phyloP scores from a whole-genome alignment of 1,140 invertebrate genomes.

The Heliconius eleuchia region DNA sequence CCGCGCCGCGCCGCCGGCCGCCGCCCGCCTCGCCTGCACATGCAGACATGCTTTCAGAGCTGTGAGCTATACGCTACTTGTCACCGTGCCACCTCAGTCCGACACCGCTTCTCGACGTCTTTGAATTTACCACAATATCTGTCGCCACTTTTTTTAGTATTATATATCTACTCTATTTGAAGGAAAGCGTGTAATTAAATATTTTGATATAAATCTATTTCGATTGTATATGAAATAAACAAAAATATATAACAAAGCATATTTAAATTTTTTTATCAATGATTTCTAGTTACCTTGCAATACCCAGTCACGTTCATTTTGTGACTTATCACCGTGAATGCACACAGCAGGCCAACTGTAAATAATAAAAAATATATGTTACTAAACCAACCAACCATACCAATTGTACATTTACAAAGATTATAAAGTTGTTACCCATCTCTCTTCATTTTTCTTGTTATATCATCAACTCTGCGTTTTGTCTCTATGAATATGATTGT shows the following conservation, averaged over 20 bases:
- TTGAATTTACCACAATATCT: slow-evolving; percentile 21
- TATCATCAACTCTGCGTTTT: slow-evolving; percentile 94
- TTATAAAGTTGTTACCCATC: slow-evolving; percentile 83
- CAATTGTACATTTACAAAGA: neutral
- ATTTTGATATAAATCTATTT: slow-evolving; percentile 27
- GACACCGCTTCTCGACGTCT: slow-evolving; percentile 68
- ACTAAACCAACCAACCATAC: too few relatives aligned
- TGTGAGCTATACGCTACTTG: slow-evolving; percentile 40
- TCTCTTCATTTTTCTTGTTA: slow-evolving; percentile 92
- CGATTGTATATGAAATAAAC: slow-evolving; percentile 41
- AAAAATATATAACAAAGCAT: slow-evolving; percentile 39
- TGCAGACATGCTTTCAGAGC: slow-evolving; percentile 64
- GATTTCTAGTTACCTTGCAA: slow-evolving; percentile 85
- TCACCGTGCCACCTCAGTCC: slow-evolving; percentile 54
- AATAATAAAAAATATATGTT: slow-evolving; percentile 29
- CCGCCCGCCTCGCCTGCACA: slow-evolving; percentile 74
- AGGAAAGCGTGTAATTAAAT: slow-evolving; percentile 30
- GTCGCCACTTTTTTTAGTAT: slow-evolving; percentile 27
- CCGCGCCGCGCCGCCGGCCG: slow-evolving; percentile 59
- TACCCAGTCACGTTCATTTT: slow-evolving; percentile 92
- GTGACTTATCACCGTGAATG: slow-evolving; percentile 95
- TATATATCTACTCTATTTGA: slow-evolving; percentile 34
- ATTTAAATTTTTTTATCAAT: slow-evolving; percentile 2
- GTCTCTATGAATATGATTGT: slow-evolving; percentile 96
- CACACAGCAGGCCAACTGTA: slow-evolving; percentile 88